These are phyloP conservation scores for Zaprionus inermis DNA, from an alignment of 1,140 invertebrate genomes.

Conservation along the genomic window DNA sequence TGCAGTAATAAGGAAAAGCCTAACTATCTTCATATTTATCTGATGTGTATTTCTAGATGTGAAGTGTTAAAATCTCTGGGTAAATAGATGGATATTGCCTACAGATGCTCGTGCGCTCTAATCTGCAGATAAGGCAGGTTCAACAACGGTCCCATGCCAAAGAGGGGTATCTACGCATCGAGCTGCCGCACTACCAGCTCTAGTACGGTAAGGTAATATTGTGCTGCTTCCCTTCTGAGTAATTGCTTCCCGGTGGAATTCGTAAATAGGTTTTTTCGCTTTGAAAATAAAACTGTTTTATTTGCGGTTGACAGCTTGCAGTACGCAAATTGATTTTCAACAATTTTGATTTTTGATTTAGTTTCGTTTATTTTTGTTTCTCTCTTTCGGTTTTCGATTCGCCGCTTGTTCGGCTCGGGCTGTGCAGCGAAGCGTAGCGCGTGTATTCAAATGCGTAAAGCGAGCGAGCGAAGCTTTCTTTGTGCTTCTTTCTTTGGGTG, in stretches of 20 bases:
- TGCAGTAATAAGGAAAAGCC: too few relatives aligned
- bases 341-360: slow-evolving; percentile 13
- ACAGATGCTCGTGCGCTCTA: neutral
- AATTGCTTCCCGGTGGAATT: neutral
- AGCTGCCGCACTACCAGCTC: neutral
- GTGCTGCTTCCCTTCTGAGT: neutral
- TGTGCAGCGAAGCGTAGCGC: slow-evolving; percentile 72
- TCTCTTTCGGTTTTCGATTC: slow-evolving; percentile 28
- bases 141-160: too few relatives aligned
- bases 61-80: neutral
- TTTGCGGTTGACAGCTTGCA: slow-evolving; percentile 3
- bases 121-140: neutral
- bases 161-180: neutral
- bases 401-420: slow-evolving; percentile 24
- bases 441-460: slow-evolving; percentile 74
- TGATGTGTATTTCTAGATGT: neutral
- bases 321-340: slow-evolving; percentile 6
- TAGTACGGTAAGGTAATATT: neutral
- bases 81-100: neutral
- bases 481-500: slow-evolving; percentile 53
- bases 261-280: neutral
- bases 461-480: slow-evolving; percentile 68
- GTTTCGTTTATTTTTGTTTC: slow-evolving; percentile 20
- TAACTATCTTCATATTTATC: neutral
- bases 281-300: neutral